Evolutionary conservation across 2,888 invertebrate genomes (phyloP).

Genomic region (Ernsta delagoae): DNA sequence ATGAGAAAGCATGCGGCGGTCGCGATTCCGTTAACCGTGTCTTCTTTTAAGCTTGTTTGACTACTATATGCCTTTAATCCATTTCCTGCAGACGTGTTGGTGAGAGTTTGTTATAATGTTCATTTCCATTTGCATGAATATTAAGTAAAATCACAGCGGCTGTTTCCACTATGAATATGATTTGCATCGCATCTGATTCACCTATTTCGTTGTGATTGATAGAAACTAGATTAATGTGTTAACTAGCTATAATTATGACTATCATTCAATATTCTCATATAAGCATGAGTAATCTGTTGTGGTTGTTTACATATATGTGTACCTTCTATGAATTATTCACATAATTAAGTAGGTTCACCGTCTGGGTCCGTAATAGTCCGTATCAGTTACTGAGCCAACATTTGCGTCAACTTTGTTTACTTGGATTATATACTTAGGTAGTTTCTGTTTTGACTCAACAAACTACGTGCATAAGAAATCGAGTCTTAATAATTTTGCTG

Average conservation of each 20-base stretch:
- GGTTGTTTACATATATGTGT: background rate
- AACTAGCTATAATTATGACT: background rate
- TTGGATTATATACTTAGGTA: background rate
- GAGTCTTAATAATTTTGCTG: too few species aligned
- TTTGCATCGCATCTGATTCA: background rate
- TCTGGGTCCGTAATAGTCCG: background rate
- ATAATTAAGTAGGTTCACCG: background rate
- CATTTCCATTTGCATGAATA: conserved; percentile 44
- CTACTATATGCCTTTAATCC: conserved; percentile 49
- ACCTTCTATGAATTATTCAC: background rate
- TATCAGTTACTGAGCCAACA: conserved; percentile 9
- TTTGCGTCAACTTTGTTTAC: background rate
- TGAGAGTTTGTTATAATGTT: conserved; percentile 37
- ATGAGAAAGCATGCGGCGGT: conserved; percentile 63
- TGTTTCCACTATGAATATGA: conserved; percentile 18
- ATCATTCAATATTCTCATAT: background rate
- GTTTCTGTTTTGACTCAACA: too few species aligned
- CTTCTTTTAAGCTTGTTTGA: conserved; percentile 71
- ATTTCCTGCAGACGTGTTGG: conserved; percentile 40
- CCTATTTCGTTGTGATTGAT: background rate
- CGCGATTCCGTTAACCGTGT: conserved; percentile 71
- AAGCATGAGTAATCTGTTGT: background rate
- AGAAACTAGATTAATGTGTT: background rate
- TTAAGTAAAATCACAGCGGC: conserved; percentile 33
- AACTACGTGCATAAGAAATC: too few species aligned